phyloP scores from a whole-genome alignment of 2,113 vertebrate genomes.

The Pristiophorus japonicus region DNA sequence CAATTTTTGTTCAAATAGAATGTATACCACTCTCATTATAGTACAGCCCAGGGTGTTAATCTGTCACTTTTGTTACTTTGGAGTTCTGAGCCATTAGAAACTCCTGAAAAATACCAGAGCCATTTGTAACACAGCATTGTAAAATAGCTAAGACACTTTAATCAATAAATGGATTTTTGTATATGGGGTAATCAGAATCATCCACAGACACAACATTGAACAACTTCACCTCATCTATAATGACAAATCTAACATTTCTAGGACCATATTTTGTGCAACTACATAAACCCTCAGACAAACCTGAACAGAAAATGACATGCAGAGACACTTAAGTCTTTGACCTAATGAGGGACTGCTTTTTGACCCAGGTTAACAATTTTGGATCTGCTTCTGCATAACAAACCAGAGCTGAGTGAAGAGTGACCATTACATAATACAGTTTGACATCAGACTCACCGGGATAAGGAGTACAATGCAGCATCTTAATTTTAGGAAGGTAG shows the following conservation, averaged over 20 bases:
- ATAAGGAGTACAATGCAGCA: background rate
- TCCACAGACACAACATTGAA: background rate
- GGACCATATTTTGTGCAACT: background rate
- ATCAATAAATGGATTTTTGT: background rate
- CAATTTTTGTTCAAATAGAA: background rate
- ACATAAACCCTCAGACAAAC: background rate
- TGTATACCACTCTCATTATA: no score
- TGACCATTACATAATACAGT: background rate
- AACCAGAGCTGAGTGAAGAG: background rate
- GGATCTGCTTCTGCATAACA: background rate
- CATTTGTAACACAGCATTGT: background rate
- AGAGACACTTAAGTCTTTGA: background rate
- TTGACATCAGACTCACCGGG: background rate
- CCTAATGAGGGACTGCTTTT: background rate
- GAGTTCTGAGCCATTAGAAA: background rate
- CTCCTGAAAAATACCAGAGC: background rate
- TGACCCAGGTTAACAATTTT: background rate
- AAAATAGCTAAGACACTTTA: background rate
- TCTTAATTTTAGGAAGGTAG: background rate
- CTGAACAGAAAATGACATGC: background rate
- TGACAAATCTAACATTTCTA: background rate
- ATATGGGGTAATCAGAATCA: background rate
- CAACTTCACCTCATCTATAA: background rate
- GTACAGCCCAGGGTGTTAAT: no score
- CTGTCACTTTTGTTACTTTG: background rate